These are phyloP conservation scores for Drosophila mercatorum DNA, from an alignment of 2,888 invertebrate species.

Conservation along the genomic window DNA sequence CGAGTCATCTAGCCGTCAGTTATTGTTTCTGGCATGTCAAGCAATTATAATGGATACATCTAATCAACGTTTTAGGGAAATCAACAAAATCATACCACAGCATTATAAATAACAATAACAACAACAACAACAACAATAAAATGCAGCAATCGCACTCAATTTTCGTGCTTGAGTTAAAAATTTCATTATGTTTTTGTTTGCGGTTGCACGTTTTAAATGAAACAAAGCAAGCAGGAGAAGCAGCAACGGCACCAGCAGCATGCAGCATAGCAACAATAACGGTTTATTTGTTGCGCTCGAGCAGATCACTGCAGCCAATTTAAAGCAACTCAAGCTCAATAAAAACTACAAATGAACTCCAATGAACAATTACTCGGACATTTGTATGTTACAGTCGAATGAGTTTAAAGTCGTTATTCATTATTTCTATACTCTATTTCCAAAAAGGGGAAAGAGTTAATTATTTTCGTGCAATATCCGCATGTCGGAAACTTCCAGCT, in stretches of 20 bases:
- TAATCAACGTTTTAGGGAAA: constrained; percentile 80
- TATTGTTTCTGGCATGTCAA: constrained; percentile 67
- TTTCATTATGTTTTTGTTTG: constrained; percentile 73
- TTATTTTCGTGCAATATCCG: constrained; percentile 13
- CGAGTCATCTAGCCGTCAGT: constrained; percentile 57
- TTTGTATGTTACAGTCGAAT: constrained; percentile 55
- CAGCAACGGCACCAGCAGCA: constrained; percentile 4
- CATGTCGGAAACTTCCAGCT: background rate
- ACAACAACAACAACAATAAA: constrained; percentile 24
- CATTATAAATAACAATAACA: constrained; percentile 16
- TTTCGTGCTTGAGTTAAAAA: constrained; percentile 77
- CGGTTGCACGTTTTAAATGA: constrained; percentile 69
- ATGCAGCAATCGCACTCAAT: constrained; percentile 67
- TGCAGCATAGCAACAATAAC: constrained; percentile 44
- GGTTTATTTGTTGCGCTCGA: constrained; percentile 61
- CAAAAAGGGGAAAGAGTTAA: constrained; percentile 1
- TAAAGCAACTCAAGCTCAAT: constrained; percentile 57
- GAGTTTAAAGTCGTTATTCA: constrained; percentile 35
- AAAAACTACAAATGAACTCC: constrained; percentile 60
- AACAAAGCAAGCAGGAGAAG: constrained; percentile 38
- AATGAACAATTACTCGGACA: constrained; percentile 64
- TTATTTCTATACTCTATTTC: constrained; percentile 14
- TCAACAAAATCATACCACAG: constrained; percentile 51
- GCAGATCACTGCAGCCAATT: constrained; percentile 56
- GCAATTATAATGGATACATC: constrained; percentile 78